Conservation (phyloP, 2,797 vertebrate species). For the Hafferia zeledoni region DNA sequence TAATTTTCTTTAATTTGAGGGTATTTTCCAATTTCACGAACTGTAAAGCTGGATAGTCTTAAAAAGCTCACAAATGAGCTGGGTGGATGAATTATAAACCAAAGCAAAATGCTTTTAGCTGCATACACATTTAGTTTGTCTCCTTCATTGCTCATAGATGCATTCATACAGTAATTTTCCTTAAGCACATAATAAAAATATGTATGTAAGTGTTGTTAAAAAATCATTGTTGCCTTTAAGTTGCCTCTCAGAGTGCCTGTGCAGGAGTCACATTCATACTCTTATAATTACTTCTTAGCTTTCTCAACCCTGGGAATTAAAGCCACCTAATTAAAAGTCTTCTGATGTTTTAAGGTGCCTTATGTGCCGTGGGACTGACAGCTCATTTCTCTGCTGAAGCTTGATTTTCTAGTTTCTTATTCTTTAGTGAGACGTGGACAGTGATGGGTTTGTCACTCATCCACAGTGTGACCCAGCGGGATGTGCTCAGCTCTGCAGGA, state of each 20-base stretch:
- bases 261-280: background rate
- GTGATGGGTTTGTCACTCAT: background rate
- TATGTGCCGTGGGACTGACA: background rate
- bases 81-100: background rate
- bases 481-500: rapidly evolving
- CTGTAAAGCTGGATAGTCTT: background rate
- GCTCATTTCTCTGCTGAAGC: background rate
- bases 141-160: background rate
- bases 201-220: background rate
- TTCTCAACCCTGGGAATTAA: background rate
- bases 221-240: background rate
- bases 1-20: background rate
- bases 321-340: background rate
- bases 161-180: background rate
- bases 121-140: background rate
- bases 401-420: background rate
- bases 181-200: background rate
- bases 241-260: background rate
- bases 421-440: background rate
- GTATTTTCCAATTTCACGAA: background rate
- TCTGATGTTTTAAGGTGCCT: background rate
- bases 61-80: background rate
- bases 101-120: background rate
- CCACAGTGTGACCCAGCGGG: background rate
- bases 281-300: background rate